Conservation (phyloP, 2,113 vertebrate species). For the Silurus glanis region DNA sequence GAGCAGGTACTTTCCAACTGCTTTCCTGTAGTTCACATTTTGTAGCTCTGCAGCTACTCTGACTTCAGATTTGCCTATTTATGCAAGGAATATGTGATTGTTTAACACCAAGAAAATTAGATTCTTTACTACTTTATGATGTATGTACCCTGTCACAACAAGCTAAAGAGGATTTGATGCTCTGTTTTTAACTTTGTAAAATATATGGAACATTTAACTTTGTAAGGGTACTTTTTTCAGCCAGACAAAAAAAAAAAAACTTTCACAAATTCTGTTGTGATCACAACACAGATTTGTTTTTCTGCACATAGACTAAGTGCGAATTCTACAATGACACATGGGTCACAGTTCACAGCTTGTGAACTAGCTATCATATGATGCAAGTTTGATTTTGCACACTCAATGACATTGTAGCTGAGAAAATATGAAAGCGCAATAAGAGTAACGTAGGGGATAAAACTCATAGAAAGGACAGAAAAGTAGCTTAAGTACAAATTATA, state of each 20-base stretch:
- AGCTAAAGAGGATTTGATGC: background rate
- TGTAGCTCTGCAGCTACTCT: background rate
- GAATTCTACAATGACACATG: background rate
- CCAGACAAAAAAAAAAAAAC: background rate
- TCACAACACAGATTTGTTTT: constrained; percentile 6
- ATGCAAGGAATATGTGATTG: background rate
- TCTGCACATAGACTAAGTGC: background rate
- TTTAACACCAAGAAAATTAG: background rate
- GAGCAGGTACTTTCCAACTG: constrained; percentile 56
- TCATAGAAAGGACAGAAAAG: background rate
- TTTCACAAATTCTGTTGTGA: background rate
- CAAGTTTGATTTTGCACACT: background rate
- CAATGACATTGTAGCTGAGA: background rate
- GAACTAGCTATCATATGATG: background rate
- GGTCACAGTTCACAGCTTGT: background rate
- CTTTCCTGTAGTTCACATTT: constrained; percentile 33
- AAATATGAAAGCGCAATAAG: background rate
- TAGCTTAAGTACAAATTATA: background rate
- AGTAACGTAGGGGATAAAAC: background rate
- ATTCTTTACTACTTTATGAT: background rate
- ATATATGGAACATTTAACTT: background rate
- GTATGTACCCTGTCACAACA: background rate
- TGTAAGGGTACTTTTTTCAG: background rate
- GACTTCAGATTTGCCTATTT: background rate
- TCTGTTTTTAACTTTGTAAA: background rate